Conservation (phyloP, 2,888 invertebrate genomes). For the Agrochola litura region DNA sequence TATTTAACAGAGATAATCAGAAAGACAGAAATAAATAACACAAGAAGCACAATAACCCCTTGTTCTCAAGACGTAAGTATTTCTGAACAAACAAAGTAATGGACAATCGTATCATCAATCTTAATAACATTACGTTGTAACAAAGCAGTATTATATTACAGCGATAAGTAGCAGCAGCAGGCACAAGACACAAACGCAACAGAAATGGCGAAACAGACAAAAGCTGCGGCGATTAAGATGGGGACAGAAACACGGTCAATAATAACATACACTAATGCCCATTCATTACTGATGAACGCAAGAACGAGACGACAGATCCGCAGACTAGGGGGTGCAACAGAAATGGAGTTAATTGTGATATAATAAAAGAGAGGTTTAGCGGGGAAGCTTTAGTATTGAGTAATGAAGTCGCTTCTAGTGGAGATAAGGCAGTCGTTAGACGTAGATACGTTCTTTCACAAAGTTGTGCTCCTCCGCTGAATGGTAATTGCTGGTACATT, state of each 20-base stretch:
- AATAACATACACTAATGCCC: conserved; percentile 74
- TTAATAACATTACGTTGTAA: conserved; percentile 63
- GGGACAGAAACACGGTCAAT: conserved; percentile 72
- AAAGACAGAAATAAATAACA: conserved; percentile 30
- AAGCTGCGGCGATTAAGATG: conserved; percentile 66
- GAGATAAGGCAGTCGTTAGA: conserved; percentile 53
- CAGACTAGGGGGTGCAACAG: conserved; percentile 38
- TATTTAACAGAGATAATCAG: conserved; percentile 27
- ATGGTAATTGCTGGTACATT: conserved; percentile 45
- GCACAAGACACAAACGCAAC: conserved; percentile 30
- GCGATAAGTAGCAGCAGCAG: conserved; percentile 60
- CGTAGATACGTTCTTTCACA: conserved; percentile 45
- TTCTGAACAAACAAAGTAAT: conserved; percentile 53
- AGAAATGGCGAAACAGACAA: conserved; percentile 61
- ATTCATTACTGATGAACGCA: conserved; percentile 73
- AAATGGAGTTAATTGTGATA: conserved; percentile 70
- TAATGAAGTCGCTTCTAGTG: conserved; percentile 69
- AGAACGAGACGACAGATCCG: conserved; percentile 49
- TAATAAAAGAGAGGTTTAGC: conserved; percentile 73
- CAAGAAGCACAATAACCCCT: conserved; percentile 39
- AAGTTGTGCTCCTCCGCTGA: conserved; percentile 42
- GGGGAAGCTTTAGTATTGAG: conserved; percentile 63
- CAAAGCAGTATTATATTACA: conserved; percentile 60
- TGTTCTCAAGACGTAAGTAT: conserved; percentile 33
- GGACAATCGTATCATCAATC: conserved; percentile 62